A percentile compares a stretch with the other conserved stretches of the same genome.
phyloP scores from a whole-genome alignment of 2,888 invertebrate species.

The Exephanes ischioxanthus region DNA sequence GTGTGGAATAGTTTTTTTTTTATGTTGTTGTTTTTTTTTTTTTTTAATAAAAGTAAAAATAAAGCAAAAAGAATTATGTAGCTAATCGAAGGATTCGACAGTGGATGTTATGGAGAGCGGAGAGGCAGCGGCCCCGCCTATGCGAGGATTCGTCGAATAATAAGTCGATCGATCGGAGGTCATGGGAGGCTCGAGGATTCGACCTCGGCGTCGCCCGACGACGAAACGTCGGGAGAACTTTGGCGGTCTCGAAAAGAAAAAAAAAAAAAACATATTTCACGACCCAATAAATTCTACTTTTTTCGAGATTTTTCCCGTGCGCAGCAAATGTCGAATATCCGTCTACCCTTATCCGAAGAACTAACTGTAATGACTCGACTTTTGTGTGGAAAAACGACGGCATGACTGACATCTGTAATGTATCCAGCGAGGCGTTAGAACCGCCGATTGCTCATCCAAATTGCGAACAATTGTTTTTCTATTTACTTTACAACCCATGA shows the following conservation, averaged over 20 bases:
- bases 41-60: neutral
- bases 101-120: slow-evolving; percentile 19
- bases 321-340: neutral
- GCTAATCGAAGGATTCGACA: slow-evolving; percentile 33
- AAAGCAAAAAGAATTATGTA: neutral
- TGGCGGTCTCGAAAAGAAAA: slow-evolving; percentile 17
- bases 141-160: slow-evolving; percentile 62
- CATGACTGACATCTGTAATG: neutral
- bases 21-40: neutral
- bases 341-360: neutral
- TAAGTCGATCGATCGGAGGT: slow-evolving; percentile 66
- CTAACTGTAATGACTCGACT: neutral
- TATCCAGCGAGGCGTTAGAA: neutral
- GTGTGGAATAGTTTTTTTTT: slow-evolving; percentile 4
- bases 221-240: slow-evolving; percentile 20
- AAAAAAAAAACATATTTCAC: neutral
- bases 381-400: neutral
- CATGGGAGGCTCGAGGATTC: slow-evolving; percentile 36
- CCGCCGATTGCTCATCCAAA: slow-evolving; percentile 1
- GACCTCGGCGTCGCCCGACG: slow-evolving; percentile 29
- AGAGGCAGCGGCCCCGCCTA: slow-evolving; percentile 47
- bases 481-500: slow-evolving; percentile 6
- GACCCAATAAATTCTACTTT: slow-evolving; percentile 19
- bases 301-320: neutral
- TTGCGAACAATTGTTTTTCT: neutral